phyloP scores from a whole-genome alignment of 2,888 invertebrate species.

The Brachyopa scutellaris region DNA sequence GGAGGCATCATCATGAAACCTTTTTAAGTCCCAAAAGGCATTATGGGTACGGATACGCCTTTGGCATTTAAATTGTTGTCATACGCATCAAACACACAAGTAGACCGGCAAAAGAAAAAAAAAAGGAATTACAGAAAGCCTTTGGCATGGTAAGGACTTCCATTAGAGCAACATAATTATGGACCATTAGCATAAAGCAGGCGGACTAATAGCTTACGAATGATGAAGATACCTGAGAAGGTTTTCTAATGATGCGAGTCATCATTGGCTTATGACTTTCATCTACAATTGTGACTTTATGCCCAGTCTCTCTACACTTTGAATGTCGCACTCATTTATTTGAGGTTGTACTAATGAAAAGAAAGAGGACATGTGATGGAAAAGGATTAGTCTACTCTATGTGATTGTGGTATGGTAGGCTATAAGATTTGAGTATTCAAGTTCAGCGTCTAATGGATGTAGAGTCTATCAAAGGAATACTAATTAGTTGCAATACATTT shows the following conservation, averaged over 20 bases:
- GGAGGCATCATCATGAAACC: no score
- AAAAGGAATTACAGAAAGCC: neutral
- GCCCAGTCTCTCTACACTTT: conserved; percentile 20
- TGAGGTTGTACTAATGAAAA: no score
- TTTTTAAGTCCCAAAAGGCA: no score
- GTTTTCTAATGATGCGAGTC: conserved; percentile 13
- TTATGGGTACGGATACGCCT: no score
- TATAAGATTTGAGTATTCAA: conserved; percentile 31
- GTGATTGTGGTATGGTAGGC: no score
- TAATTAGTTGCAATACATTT: conserved; percentile 47
- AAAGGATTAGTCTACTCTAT: conserved; percentile 1
- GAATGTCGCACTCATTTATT: conserved; percentile 26
- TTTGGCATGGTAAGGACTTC: conserved; percentile 22
- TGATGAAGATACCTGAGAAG: conserved; percentile 11
- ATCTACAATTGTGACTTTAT: conserved; percentile 48
- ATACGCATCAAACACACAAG: conserved; percentile 8
- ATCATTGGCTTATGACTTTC: conserved; percentile 14
- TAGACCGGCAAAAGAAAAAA: neutral
- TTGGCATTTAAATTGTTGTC: no score
- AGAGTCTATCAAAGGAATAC: conserved; percentile 22
- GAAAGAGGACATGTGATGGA: no score
- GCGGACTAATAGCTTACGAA: conserved; percentile 19
- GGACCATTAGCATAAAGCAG: conserved; percentile 17
- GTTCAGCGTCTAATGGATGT: conserved; percentile 47
- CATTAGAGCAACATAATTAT: conserved; percentile 25